Conservation (phyloP, 2,888 invertebrate species). For the Cylindroiulus punctatus region DNA sequence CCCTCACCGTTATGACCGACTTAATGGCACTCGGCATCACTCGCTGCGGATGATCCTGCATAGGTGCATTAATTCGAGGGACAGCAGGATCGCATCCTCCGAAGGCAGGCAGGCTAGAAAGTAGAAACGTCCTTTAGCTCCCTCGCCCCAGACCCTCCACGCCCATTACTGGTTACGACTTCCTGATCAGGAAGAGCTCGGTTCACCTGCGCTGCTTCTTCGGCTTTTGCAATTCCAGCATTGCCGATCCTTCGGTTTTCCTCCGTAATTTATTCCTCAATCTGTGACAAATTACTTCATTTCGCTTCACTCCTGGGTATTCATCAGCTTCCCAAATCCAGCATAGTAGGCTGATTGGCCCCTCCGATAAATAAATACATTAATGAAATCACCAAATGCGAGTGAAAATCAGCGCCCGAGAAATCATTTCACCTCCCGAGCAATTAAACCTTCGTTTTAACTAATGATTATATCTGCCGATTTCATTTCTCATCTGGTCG, state of each 20-base stretch:
- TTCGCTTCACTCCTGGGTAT: conserved; percentile 17
- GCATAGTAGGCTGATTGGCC: background rate
- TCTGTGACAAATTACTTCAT: background rate
- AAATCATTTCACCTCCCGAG: too few species aligned
- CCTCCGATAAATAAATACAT: background rate
- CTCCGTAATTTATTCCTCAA: background rate
- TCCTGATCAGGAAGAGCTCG: background rate
- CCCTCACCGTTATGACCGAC: background rate
- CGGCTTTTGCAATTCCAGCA: background rate
- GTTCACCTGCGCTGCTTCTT: conserved; percentile 1
- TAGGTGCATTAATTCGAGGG: conserved; percentile 20
- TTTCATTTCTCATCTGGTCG: too few species aligned
- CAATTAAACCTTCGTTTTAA: too few species aligned
- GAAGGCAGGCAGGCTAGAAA: conserved; percentile 12
- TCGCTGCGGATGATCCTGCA: background rate
- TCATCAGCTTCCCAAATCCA: background rate
- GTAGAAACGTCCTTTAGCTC: conserved; percentile 16
- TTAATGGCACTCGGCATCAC: conserved; percentile 12
- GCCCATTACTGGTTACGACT: conserved; percentile 23
- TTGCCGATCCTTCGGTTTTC: background rate
- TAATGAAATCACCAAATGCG: background rate
- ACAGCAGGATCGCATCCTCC: background rate
- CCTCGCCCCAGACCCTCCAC: background rate
- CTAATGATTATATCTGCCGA: too few species aligned
- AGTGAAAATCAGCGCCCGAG: too few species aligned